A percentile compares a stretch with the other conserved stretches of the same genome.
Evolutionary conservation across 2,797 vertebrate species (phyloP).

Genomic region (Crax fasciolata): DNA sequence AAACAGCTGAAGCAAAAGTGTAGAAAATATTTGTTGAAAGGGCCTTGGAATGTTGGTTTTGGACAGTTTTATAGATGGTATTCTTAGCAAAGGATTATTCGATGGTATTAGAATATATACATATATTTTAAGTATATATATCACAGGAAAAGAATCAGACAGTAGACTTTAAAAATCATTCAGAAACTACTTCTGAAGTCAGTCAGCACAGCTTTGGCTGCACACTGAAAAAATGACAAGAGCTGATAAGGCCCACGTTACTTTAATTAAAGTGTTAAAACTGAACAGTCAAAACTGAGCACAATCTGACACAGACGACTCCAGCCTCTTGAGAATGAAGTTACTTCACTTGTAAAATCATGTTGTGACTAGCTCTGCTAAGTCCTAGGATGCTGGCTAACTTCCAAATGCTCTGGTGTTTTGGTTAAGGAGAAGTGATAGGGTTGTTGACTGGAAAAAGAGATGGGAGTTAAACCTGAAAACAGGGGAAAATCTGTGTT

Average conservation of each 20-base stretch:
- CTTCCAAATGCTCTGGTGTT: not conserved
- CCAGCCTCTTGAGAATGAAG: not conserved
- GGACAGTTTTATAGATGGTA: not conserved
- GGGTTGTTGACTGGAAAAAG: not conserved
- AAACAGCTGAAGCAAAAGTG: not conserved
- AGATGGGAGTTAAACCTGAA: not conserved
- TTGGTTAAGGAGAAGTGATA: not conserved
- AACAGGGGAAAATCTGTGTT: not conserved
- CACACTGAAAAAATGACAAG: not conserved
- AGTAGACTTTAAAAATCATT: constrained; percentile 16
- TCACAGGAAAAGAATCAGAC: not conserved
- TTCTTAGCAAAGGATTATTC: not conserved
- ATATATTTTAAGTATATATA: not conserved
- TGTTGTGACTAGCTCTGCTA: not conserved
- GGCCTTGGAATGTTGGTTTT: not conserved
- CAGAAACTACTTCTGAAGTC: not conserved
- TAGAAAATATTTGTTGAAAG: not conserved
- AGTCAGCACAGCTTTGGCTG: not conserved
- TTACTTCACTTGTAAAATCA: not conserved
- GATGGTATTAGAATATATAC: not conserved
- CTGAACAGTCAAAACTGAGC: not conserved
- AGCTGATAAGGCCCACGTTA: not conserved
- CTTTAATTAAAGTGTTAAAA: not conserved
- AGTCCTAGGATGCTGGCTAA: not conserved
- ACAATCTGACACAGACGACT: not conserved